Evolutionary conservation across 2,888 invertebrate species (phyloP).

Genomic region (Drosophila paranaensis): DNA sequence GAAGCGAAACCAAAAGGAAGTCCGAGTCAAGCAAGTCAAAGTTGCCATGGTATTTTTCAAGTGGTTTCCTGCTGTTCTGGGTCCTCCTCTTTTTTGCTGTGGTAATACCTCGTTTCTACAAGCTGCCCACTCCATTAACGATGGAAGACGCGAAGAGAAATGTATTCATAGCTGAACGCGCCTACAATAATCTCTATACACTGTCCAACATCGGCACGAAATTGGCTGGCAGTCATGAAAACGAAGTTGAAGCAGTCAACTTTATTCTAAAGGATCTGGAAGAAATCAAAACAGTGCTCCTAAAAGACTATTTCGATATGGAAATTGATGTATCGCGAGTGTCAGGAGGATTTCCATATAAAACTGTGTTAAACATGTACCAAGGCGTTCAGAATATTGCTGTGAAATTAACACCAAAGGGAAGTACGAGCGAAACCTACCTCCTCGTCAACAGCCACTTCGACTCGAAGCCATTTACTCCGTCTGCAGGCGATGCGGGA

Average conservation of each 20-base stretch:
- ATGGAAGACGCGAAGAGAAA: constrained; percentile 76
- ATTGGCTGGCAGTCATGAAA: constrained; percentile 88
- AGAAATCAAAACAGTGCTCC: constrained; percentile 59
- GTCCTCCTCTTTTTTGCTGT: constrained; percentile 58
- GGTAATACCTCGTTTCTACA: constrained; percentile 57
- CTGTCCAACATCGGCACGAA: constrained; percentile 50
- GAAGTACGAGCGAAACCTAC: constrained; percentile 58
- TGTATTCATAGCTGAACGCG: constrained; percentile 88
- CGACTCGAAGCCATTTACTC: constrained; percentile 94
- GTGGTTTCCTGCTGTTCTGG: constrained; percentile 65
- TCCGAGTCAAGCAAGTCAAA: constrained; percentile 16
- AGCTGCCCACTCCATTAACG: constrained; percentile 55
- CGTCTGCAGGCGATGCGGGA: constrained; percentile 85
- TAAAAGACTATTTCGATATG: constrained; percentile 69
- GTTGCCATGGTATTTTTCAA: constrained; percentile 66
- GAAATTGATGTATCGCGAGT: constrained; percentile 77
- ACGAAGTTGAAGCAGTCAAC: constrained; percentile 88
- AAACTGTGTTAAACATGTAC: constrained; percentile 69
- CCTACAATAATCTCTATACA: constrained; percentile 75
- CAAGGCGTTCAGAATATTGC: constrained; percentile 81
- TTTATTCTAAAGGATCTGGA: constrained; percentile 80
- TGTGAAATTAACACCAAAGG: constrained; percentile 75
- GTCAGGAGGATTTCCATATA: constrained; percentile 68
- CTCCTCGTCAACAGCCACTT: constrained; percentile 93
- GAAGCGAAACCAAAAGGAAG: neutral